These are phyloP conservation scores for Loripinus fragilis DNA, from an alignment of 2,888 invertebrate species.

Conservation along the genomic window DNA sequence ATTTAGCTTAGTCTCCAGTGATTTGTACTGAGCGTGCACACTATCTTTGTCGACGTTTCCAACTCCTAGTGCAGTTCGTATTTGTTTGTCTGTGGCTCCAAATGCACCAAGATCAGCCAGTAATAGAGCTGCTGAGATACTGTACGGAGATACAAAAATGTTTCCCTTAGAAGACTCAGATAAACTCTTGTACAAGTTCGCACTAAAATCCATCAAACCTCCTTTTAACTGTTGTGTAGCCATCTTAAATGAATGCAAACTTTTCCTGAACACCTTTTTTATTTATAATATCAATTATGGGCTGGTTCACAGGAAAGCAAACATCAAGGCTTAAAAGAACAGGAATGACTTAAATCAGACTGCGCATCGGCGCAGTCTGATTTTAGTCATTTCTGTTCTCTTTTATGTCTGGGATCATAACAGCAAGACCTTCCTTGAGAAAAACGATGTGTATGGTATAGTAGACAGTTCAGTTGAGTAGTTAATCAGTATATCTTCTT, in stretches of 20 bases:
- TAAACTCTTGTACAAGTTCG: not conserved
- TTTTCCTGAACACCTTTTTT: too few species aligned
- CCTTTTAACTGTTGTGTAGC: not conserved
- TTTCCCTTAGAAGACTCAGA: slow-evolving; percentile 26
- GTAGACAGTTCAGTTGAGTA: too few species aligned
- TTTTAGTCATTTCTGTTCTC: too few species aligned
- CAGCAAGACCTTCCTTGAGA: too few species aligned
- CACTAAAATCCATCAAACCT: not conserved
- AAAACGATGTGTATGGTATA: too few species aligned
- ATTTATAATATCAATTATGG: too few species aligned
- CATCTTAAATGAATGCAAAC: not conserved
- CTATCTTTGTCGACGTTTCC: slow-evolving; percentile 1
- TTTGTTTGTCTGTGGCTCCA: slow-evolving; percentile 53
- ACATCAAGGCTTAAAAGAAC: too few species aligned
- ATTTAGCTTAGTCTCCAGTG: slow-evolving; percentile 37
- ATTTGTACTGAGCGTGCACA: slow-evolving; percentile 43
- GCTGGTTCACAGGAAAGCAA: too few species aligned
- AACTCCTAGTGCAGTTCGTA: slow-evolving; percentile 42
- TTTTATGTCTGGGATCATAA: too few species aligned
- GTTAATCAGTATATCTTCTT: too few species aligned
- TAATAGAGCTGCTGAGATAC: slow-evolving; percentile 65
- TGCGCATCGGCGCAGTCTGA: too few species aligned
- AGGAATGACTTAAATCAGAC: too few species aligned
- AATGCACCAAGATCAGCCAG: slow-evolving; percentile 57
- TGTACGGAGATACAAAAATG: slow-evolving; percentile 65